phyloP scores from a whole-genome alignment of 2,888 invertebrate genomes.

The Rhynchonema sp. region DNA sequence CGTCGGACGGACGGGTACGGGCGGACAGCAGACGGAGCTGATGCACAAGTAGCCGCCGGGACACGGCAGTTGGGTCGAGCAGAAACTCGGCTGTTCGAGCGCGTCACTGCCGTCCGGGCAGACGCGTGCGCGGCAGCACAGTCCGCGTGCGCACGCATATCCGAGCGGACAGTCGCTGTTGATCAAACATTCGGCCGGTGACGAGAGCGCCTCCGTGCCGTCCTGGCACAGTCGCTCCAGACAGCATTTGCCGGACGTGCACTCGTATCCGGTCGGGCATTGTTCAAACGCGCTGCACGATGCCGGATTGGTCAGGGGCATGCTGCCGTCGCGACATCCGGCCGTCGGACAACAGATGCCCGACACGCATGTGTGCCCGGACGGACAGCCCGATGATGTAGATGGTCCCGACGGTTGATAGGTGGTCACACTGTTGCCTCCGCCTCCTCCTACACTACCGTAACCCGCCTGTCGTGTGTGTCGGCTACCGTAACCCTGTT shows the following conservation, averaged over 20 bases:
- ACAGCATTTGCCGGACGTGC: not conserved
- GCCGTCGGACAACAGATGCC: not conserved
- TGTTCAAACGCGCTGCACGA: not conserved
- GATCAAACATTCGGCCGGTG: not conserved
- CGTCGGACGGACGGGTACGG: not conserved
- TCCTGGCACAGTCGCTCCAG: not conserved
- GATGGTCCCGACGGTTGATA: not conserved
- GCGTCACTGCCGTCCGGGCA: not conserved
- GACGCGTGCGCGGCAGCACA: not conserved
- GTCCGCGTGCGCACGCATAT: not conserved
- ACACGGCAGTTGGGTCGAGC: not conserved
- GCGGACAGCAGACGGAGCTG: not conserved
- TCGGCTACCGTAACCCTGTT: not conserved
- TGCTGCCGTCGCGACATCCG: not conserved
- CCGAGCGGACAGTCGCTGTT: not conserved
- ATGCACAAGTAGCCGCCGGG: not conserved
- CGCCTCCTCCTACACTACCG: not conserved
- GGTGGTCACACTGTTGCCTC: not conserved
- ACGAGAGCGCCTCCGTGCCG: not conserved
- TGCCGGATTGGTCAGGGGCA: not conserved
- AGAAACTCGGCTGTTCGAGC: not conserved
- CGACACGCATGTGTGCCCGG: not conserved
- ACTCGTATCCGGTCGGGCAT: conserved; percentile 1
- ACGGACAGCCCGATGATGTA: not conserved
- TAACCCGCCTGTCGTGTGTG: not conserved